A percentile compares a stretch with the other conserved stretches of the same genome.
phyloP scores from a whole-genome alignment of 2,888 invertebrate species.

The Pseudococcus longispinus region DNA sequence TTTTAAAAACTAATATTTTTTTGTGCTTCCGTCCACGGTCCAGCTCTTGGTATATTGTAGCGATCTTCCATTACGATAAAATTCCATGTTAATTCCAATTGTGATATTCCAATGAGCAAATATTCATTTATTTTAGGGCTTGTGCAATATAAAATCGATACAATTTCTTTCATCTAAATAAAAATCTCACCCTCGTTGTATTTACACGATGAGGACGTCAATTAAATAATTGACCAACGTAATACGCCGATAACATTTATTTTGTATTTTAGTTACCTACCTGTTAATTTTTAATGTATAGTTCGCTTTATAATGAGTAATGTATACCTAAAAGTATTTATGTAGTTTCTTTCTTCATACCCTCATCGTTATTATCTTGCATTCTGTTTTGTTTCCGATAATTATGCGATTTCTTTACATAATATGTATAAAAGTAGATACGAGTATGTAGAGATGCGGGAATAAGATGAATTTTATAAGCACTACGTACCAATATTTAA shows the following conservation, averaged over 20 bases:
- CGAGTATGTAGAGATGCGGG: not conserved
- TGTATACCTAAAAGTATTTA: not conserved
- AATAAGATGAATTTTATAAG: not conserved
- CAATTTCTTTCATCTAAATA: not conserved
- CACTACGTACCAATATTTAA: not conserved
- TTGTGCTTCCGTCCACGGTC: constrained; percentile 17
- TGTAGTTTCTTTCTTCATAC: not conserved
- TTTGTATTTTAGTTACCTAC: constrained; percentile 18
- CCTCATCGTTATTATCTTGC: not conserved
- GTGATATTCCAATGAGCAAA: not conserved
- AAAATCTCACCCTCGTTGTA: not conserved
- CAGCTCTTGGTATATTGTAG: not conserved
- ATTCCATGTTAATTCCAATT: constrained; percentile 29
- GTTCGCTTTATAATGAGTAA: not conserved
- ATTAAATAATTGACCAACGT: not conserved
- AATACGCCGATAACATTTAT: not conserved
- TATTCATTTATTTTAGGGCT: constrained; percentile 13
- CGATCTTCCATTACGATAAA: constrained; percentile 30
- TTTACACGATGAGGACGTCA: not conserved
- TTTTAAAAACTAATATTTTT: constrained; percentile 13
- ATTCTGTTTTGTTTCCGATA: not conserved
- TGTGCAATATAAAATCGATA: constrained; percentile 7
- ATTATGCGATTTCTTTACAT: not conserved
- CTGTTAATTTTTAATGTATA: not conserved
- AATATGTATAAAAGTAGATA: not conserved